Conservation (phyloP, 2,888 invertebrate genomes). For the Cheilosia variabilis region DNA sequence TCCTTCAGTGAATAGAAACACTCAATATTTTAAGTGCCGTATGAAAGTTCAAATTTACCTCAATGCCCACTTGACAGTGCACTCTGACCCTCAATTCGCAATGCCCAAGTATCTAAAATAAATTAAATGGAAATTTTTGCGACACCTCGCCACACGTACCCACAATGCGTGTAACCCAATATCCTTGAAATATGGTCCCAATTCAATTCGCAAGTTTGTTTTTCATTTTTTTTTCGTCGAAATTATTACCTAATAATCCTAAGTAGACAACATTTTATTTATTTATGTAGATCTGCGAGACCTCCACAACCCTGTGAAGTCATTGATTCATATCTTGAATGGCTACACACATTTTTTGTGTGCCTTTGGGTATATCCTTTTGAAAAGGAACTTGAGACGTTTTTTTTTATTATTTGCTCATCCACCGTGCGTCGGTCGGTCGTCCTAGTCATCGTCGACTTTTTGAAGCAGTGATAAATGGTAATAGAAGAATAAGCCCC, state of each 20-base stretch:
- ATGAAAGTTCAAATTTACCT: slow-evolving; percentile 1
- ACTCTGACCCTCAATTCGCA: slow-evolving; percentile 27
- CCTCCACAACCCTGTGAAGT: slow-evolving; percentile 37
- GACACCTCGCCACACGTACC: slow-evolving; percentile 42
- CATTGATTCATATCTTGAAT: slow-evolving; percentile 61
- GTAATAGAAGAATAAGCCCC: slow-evolving; percentile 39
- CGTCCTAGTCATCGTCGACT: neutral
- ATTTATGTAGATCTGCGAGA: slow-evolving; percentile 67
- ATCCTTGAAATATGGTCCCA: slow-evolving; percentile 63
- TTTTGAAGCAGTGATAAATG: slow-evolving; percentile 38
- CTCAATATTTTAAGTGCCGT: too few relatives aligned
- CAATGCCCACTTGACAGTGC: neutral
- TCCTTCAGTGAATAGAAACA: too few relatives aligned
- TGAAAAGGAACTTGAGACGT: neutral
- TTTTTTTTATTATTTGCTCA: neutral
- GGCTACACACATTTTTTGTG: slow-evolving; percentile 16
- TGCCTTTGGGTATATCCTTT: slow-evolving; percentile 15
- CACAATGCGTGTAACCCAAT: slow-evolving; percentile 45
- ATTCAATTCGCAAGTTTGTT: slow-evolving; percentile 61
- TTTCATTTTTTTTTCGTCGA: slow-evolving; percentile 39
- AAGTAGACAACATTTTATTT: slow-evolving; percentile 66
- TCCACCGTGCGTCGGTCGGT: neutral
- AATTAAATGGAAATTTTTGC: slow-evolving; percentile 46
- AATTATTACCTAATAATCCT: slow-evolving; percentile 71
- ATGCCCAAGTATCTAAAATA: slow-evolving; percentile 57